Conservation (phyloP, 2,888 invertebrate genomes). For the Calephelis perditalis region DNA sequence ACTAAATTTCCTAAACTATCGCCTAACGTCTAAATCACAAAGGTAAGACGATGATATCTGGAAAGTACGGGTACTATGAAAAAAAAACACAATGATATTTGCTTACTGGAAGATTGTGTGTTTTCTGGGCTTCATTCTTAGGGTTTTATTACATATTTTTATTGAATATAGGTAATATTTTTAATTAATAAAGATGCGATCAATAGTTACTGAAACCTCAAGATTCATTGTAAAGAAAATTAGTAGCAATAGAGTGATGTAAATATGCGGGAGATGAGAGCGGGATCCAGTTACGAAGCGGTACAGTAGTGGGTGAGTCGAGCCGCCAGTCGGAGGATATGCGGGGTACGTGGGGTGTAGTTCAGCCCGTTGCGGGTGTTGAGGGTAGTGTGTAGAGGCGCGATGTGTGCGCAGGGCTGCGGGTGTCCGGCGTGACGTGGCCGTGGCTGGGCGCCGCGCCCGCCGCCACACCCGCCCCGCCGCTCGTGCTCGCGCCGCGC, state of each 20-base stretch:
- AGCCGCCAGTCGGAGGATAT: not conserved
- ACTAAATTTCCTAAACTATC: constrained; percentile 6
- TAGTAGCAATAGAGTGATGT: not conserved
- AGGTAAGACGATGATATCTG: no score
- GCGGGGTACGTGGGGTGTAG: not conserved
- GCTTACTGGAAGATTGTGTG: no score
- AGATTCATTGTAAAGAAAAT: no score
- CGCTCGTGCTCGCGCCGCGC: constrained; percentile 85
- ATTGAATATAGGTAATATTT: no score
- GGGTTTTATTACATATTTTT: no score
- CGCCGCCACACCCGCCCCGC: constrained; percentile 80
- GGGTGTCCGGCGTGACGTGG: constrained; percentile 87
- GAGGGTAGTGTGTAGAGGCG: constrained; percentile 50
- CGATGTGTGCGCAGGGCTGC: constrained; percentile 82
- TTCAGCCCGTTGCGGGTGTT: constrained; percentile 19
- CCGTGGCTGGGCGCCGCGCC: constrained; percentile 84
- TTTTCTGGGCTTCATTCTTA: not conserved
- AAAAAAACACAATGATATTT: no score
- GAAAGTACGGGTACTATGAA: no score
- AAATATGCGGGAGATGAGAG: constrained; percentile 2
- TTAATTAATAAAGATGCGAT: no score
- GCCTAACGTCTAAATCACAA: not conserved
- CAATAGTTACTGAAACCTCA: no score
- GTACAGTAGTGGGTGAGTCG: not conserved
- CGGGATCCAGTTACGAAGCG: not conserved